Base-by-base conservation (phyloP, 1,140 invertebrate species). In the Ectropis grisescens region DNA sequence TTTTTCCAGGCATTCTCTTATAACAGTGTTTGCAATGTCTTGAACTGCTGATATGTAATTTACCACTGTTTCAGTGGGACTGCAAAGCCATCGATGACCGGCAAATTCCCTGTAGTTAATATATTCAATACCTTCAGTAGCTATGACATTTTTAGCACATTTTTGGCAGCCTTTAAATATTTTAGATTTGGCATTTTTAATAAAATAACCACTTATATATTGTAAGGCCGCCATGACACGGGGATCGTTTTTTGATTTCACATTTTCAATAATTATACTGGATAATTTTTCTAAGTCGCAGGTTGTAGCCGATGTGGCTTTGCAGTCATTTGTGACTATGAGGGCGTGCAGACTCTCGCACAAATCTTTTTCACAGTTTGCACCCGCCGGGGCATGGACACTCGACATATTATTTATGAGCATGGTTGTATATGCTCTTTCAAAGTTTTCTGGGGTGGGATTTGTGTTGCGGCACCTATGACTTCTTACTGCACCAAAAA, bases 291-390 rank as follows among this genome's bases (percentile, higher is more conserved):
- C 19, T 4, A 5, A 22, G 4, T 9, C 19, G 9, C 19, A 4
- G 4, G 9, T 9, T 22, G 19, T 9, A 22, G 9, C 9, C 10
- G 2, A 27, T 1, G 2, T 36, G 11, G 7, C 25, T 37, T 41
- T 40, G 19, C 30, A 27, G 11, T 7, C 31, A 12, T 15, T 27
- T 31, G 13, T 39, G 15, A 33, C 34, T 9, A 29, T 29, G 8
- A 14, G 12, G 7, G 19, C 11, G 29, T 30, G 15, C 7, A 43
- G 29, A 23, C 11, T 8, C 2, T 43, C 1, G 11, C 41, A 29
- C n/a, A 24, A 23, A 41, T 56, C 52, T 7, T 2, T 14, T 23
- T 52, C 53, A 46, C 53, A 52, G 32, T 57, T 57, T 6, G 35
- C 4, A n/a, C 24, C 23, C 2, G 31, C 44, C 2, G 16, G 22